Conservation (phyloP, 2,113 vertebrate species). For the Hippocampus barbouri region DNA sequence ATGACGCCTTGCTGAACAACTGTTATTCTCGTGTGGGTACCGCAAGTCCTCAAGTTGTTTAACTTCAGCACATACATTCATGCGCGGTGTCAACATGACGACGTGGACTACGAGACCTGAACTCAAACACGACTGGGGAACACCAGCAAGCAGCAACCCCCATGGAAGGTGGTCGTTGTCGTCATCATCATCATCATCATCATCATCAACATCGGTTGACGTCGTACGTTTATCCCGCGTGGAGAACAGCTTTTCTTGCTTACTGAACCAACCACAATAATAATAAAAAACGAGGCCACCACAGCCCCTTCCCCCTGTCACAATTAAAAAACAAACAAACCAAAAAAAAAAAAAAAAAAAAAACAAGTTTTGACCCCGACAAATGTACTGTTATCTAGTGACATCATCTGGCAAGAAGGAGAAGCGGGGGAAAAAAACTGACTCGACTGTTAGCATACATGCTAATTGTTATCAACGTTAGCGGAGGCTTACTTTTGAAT, state of each 20-base stretch:
- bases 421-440: background rate
- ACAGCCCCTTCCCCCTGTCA: too few relatives aligned
- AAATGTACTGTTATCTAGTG: background rate
- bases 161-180: slow-evolving; percentile 26
- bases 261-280: background rate
- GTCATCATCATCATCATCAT: too few relatives aligned
- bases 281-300: too few relatives aligned
- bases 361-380: background rate
- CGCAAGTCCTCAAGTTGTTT: background rate
- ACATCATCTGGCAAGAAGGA: background rate
- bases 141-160: slow-evolving; percentile 1
- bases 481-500: too few relatives aligned
- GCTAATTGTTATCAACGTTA: background rate
- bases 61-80: background rate
- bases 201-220: slow-evolving; percentile 1
- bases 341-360: too few relatives aligned
- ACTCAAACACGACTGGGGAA: slow-evolving; percentile 20
- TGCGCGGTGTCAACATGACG: slow-evolving; percentile 5
- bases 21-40: background rate
- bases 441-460: background rate
- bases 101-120: slow-evolving; percentile 22
- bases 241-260: background rate
- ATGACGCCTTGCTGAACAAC: background rate
- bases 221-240: background rate
- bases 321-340: too few relatives aligned